A percentile compares a stretch with the other conserved stretches of the same genome.
These are phyloP conservation scores for Nebria brevicollis DNA, from an alignment of 2,888 invertebrate genomes.

Conservation along the genomic window DNA sequence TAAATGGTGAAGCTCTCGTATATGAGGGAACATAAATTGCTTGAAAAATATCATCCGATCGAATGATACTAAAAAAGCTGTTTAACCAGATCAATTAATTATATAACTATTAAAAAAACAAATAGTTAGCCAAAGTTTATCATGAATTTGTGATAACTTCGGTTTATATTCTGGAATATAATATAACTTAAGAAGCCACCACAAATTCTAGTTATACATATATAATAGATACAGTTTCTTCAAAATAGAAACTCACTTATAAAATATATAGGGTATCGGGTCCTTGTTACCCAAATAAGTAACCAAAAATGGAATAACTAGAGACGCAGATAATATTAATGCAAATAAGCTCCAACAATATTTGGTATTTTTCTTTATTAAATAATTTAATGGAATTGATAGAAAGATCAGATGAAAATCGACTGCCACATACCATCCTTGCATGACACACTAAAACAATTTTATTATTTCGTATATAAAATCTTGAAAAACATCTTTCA, in stretches of 20 bases:
- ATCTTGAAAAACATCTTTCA: no score
- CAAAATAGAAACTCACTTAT: constrained; percentile 20
- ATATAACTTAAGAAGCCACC: not conserved
- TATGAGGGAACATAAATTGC: constrained; percentile 60
- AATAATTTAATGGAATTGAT: constrained; percentile 63
- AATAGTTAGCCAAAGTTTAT: not conserved
- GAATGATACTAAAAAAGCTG: constrained; percentile 18
- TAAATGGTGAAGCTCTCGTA: constrained; percentile 68
- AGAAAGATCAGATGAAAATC: constrained; percentile 76
- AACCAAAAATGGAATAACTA: constrained; percentile 66
- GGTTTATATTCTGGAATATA: not conserved
- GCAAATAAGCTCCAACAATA: constrained; percentile 62
- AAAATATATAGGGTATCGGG: constrained; percentile 18
- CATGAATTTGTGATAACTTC: not conserved
- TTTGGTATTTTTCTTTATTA: constrained; percentile 62
- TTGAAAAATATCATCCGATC: constrained; percentile 24
- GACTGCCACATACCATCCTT: constrained; percentile 76
- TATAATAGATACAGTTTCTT: not conserved
- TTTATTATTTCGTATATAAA: not conserved
- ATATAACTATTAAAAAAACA: not conserved
- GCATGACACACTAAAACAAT: constrained; percentile 71
- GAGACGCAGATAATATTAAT: constrained; percentile 60
- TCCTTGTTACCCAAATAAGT: constrained; percentile 54
- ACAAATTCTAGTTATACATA: not conserved
- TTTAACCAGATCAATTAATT: not conserved